Conservation (phyloP, 2,888 invertebrate species). For the Loripinus fragilis region DNA sequence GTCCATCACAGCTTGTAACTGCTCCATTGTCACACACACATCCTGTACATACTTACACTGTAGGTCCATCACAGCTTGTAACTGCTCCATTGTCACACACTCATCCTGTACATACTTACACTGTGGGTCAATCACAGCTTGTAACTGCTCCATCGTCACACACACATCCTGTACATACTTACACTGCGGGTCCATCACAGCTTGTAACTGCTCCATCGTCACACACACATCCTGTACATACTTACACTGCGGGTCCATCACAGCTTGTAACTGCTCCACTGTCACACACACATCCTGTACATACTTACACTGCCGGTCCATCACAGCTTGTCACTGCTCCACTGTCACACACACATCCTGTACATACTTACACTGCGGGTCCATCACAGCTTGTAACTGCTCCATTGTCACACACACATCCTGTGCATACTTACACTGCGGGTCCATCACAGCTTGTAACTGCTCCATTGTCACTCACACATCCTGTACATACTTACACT, state of each 20-base stretch:
- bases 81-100: too few species aligned
- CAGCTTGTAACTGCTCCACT: constrained; percentile 15
- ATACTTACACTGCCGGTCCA: constrained; percentile 41
- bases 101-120: too few species aligned
- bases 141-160: background rate
- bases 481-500: too few species aligned
- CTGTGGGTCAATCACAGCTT: constrained; percentile 23
- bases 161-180: too few species aligned
- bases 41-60: constrained; percentile 48
- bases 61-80: constrained; percentile 23
- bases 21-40: too few species aligned
- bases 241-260: constrained; percentile 36
- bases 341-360: too few species aligned
- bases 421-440: constrained; percentile 43
- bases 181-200: constrained; percentile 36
- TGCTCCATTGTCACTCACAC: too few species aligned
- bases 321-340: constrained; percentile 13
- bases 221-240: too few species aligned
- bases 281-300: too few species aligned
- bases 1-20: constrained; percentile 25
- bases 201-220: background rate
- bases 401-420: too few species aligned
- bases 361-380: constrained; percentile 38
- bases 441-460: constrained; percentile 26
- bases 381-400: constrained; percentile 24